Conservation (phyloP, 2,113 vertebrate species). For the Ciconia maguari region DNA sequence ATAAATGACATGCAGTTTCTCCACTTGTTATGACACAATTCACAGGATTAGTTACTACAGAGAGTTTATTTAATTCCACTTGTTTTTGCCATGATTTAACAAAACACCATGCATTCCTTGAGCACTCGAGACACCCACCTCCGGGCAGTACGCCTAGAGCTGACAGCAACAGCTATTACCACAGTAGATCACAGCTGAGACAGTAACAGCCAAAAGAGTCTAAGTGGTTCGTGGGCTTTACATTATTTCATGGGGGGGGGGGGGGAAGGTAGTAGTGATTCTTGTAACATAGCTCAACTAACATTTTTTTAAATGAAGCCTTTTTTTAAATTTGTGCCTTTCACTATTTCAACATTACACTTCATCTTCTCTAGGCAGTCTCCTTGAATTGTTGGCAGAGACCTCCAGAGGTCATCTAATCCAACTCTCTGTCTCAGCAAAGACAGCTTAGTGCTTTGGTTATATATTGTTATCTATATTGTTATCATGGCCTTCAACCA, state of each 20-base stretch:
- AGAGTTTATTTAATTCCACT: neutral
- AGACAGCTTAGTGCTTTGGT: neutral
- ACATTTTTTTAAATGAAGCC: neutral
- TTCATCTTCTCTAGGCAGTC: neutral
- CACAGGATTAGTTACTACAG: neutral
- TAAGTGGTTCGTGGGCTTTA: neutral
- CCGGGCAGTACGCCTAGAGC: neutral
- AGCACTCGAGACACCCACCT: slow-evolving; percentile 2
- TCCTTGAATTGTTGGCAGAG: neutral
- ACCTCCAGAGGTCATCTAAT: neutral
- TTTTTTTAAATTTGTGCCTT: neutral
- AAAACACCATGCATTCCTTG: neutral
- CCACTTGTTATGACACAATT: neutral
- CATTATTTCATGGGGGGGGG: neutral
- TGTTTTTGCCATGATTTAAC: slow-evolving; percentile 11
- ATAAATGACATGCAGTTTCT: neutral
- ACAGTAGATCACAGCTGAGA: neutral
- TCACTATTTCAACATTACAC: neutral
- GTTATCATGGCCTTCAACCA: neutral
- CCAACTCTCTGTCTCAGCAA: neutral
- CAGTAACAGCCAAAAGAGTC: neutral
- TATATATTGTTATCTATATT: fast-evolving
- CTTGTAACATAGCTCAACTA: neutral
- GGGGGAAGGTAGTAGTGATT: neutral
- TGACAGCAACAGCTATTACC: neutral